These are phyloP conservation scores for Hermaeophaga mercurialis DNA, from an alignment of 2,888 invertebrate genomes.

Conservation along the genomic window DNA sequence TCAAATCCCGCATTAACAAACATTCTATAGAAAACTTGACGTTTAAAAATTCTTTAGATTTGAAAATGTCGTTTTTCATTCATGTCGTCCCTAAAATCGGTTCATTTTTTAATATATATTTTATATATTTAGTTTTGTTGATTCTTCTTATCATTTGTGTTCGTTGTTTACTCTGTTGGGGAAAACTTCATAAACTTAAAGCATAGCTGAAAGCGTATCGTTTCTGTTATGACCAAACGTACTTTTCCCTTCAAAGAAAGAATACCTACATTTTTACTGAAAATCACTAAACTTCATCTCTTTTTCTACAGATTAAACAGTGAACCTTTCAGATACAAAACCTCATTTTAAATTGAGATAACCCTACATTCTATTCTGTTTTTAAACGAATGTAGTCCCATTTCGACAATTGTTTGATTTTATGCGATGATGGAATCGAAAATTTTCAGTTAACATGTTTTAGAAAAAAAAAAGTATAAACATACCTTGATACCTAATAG, in stretches of 20 bases:
- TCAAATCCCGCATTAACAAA: no score
- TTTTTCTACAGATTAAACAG: neutral
- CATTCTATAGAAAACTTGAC: no score
- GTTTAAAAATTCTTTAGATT: no score
- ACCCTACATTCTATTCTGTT: neutral
- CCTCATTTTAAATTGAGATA: neutral
- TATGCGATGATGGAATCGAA: neutral
- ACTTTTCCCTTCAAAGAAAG: neutral
- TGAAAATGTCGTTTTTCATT: no score
- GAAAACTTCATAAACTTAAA: neutral
- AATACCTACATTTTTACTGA: neutral
- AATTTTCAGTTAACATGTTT: neutral
- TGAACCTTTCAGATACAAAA: neutral
- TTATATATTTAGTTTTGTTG: neutral
- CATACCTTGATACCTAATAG: no score
- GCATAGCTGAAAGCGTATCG: neutral
- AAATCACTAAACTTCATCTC: neutral
- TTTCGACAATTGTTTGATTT: neutral
- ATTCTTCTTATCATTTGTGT: neutral
- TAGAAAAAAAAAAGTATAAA: no score
- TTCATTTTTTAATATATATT: neutral
- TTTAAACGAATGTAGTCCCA: neutral
- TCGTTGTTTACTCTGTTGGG: neutral
- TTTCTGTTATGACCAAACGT: neutral
- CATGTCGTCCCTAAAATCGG: no score